Evolutionary conservation across 2,113 vertebrate species (phyloP).

Genomic region (Ctenomys sociabilis): DNA sequence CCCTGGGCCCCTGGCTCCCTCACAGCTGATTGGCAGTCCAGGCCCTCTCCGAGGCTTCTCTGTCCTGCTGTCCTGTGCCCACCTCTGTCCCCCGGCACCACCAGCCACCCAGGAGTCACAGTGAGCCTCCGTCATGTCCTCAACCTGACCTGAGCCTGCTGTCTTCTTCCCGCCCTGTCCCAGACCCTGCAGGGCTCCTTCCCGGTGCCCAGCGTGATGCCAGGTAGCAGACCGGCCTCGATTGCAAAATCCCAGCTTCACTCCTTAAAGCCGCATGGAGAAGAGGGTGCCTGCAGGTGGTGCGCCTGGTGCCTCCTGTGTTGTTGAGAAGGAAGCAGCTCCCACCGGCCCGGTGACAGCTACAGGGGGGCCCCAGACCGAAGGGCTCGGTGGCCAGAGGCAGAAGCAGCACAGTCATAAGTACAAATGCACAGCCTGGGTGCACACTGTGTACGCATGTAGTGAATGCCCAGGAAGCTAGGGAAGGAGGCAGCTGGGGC

Average conservation of each 20-base stretch:
- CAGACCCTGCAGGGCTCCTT: not conserved
- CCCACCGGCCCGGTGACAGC: not conserved
- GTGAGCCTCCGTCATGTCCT: not conserved
- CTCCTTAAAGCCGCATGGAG: not conserved
- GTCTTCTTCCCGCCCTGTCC: not conserved
- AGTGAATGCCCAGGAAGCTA: not conserved
- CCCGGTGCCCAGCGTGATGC: fast-evolving
- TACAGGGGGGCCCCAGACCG: not conserved
- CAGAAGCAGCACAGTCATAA: fast-evolving
- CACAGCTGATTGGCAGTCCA: not conserved
- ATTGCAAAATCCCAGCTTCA: not conserved
- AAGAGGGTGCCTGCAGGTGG: not conserved
- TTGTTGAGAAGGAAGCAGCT: fast-evolving
- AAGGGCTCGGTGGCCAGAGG: fast-evolving
- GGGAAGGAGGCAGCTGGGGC: fast-evolving
- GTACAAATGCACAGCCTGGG: fast-evolving
- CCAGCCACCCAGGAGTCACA: not conserved
- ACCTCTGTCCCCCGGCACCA: not conserved
- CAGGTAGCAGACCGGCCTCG: not conserved
- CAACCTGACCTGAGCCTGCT: not conserved
- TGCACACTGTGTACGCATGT: no score
- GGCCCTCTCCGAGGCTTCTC: not conserved
- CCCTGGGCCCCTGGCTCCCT: not conserved
- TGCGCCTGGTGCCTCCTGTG: fast-evolving
- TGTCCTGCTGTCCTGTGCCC: not conserved